phyloP scores from a whole-genome alignment of 2,113 vertebrate species.

The Alexandromys fortis region DNA sequence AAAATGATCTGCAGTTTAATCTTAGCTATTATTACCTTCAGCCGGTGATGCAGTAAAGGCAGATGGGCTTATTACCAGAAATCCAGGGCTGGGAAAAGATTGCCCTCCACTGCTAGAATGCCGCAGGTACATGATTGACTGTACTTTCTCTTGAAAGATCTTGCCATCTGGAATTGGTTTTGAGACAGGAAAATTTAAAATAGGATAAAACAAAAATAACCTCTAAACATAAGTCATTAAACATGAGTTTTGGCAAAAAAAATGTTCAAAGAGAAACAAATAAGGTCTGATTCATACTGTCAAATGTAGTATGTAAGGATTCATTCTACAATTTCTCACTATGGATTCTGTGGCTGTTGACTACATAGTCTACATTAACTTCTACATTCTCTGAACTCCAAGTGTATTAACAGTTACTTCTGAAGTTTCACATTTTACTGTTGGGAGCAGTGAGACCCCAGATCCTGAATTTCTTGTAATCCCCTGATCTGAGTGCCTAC shows the following conservation, averaged over 20 bases:
- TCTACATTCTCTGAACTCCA: conserved; percentile 34
- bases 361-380: background rate
- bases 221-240: conserved; percentile 38
- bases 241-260: conserved; percentile 17
- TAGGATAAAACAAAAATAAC: conserved; percentile 25
- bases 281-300: background rate
- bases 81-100: conserved; percentile 88
- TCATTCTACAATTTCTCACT: background rate
- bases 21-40: conserved; percentile 86
- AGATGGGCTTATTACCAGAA: conserved; percentile 89
- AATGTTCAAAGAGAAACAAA: background rate
- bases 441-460: no score
- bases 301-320: background rate
- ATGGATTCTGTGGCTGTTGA: background rate
- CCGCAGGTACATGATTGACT: conserved; percentile 93
- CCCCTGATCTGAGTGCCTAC: no score
- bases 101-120: conserved; percentile 92
- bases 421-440: background rate
- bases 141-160: conserved; percentile 96
- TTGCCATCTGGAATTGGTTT: conserved; percentile 91
- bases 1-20: background rate
- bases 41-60: conserved; percentile 86
- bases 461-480: no score
- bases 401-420: background rate
- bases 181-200: background rate